Conservation (phyloP, 2,113 vertebrate species). For the Chauna torquata region DNA sequence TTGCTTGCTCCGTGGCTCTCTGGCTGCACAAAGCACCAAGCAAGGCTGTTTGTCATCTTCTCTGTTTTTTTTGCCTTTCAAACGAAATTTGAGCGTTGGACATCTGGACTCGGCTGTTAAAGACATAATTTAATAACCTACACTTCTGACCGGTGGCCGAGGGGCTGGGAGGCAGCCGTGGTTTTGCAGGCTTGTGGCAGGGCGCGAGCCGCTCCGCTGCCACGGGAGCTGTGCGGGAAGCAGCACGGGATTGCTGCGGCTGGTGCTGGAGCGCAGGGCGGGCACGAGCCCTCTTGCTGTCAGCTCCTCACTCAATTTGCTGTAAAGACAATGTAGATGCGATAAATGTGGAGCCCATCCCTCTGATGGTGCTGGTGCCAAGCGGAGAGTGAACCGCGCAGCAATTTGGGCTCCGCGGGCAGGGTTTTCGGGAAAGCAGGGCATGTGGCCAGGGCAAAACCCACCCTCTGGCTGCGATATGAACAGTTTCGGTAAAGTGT, state of each 20-base stretch:
- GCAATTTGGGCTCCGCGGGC: background rate
- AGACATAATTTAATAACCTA: background rate
- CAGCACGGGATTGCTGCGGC: no score
- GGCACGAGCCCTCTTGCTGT: background rate
- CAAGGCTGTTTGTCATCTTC: background rate
- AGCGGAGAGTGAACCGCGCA: no score
- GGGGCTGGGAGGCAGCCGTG: background rate
- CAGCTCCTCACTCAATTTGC: rapidly evolving
- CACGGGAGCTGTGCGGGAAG: rapidly evolving
- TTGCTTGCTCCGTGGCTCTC: background rate
- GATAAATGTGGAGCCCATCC: background rate
- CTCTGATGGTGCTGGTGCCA: background rate
- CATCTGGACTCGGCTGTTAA: background rate
- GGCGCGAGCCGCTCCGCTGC: background rate
- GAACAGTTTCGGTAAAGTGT: background rate
- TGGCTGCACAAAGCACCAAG: background rate
- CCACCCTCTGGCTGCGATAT: background rate
- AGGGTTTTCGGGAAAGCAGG: background rate
- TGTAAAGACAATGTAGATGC: background rate
- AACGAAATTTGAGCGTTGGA: background rate
- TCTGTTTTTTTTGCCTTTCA: background rate
- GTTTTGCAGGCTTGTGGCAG: background rate
- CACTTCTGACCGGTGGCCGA: background rate
- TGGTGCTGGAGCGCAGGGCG: background rate
- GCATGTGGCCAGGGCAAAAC: background rate